phyloP scores from a whole-genome alignment of 2,113 vertebrate genomes.

The Petaurus breviceps region DNA sequence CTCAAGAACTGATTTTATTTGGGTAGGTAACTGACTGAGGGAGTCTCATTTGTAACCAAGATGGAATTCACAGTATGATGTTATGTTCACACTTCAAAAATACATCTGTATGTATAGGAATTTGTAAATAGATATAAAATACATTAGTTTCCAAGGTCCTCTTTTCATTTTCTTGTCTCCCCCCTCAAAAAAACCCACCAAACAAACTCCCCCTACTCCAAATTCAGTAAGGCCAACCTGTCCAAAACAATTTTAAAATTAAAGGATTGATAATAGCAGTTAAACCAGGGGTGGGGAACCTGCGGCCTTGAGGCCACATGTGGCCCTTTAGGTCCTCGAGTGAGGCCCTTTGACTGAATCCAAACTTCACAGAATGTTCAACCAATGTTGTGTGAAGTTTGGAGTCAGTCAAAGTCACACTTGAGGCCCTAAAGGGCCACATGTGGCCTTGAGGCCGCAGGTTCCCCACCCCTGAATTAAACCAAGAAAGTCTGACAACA shows the following conservation, averaged over 20 bases:
- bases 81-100: slow-evolving; percentile 88
- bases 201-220: slow-evolving; percentile 54
- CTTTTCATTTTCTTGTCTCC: slow-evolving; percentile 55
- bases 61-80: slow-evolving; percentile 84
- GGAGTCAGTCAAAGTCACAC: too few relatives aligned
- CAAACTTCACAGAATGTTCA: too few relatives aligned
- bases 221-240: background rate
- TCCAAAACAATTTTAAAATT: slow-evolving; percentile 44
- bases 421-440: too few relatives aligned
- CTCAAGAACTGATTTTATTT: slow-evolving; percentile 83
- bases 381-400: too few relatives aligned
- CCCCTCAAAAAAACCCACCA: slow-evolving; percentile 70
- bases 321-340: too few relatives aligned
- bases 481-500: slow-evolving; percentile 48
- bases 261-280: slow-evolving; percentile 55
- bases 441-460: too few relatives aligned
- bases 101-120: slow-evolving; percentile 85
- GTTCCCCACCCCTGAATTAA: too few relatives aligned
- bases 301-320: too few relatives aligned
- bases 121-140: slow-evolving; percentile 85
- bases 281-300: slow-evolving; percentile 64
- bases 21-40: slow-evolving; percentile 74
- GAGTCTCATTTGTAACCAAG: slow-evolving; percentile 80
- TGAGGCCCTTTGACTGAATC: too few relatives aligned
- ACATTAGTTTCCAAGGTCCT: slow-evolving; percentile 81